These are phyloP conservation scores for Phoenicopterus ruber DNA, from an alignment of 2,113 vertebrate species.

Conservation along the genomic window DNA sequence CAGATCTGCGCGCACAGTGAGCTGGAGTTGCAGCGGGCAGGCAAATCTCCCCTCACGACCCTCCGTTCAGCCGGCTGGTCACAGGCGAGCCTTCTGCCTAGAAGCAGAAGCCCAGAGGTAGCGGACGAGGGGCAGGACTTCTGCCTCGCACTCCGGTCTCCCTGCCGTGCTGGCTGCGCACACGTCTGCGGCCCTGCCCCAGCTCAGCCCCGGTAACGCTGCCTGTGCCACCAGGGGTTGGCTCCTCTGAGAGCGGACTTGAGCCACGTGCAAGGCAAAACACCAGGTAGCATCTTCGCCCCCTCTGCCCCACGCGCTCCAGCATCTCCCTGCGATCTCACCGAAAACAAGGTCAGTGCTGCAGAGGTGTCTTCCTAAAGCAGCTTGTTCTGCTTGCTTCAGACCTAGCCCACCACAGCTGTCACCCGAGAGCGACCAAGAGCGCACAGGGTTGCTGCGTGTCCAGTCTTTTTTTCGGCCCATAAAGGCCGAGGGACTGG, in stretches of 20 bases:
- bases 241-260: background rate
- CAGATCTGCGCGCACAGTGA: fast-evolving
- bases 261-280: fast-evolving
- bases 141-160: background rate
- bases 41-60: background rate
- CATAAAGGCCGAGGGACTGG: background rate
- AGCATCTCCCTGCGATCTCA: background rate
- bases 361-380: background rate
- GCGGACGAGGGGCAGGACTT: background rate
- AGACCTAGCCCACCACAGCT: background rate
- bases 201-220: fast-evolving
- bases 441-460: fast-evolving
- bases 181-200: background rate
- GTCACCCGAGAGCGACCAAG: background rate
- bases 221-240: fast-evolving
- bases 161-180: fast-evolving
- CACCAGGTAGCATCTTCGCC: background rate
- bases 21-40: background rate
- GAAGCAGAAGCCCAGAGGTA: background rate
- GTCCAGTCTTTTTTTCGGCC: background rate
- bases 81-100: background rate
- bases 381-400: background rate
- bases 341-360: background rate
- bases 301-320: background rate
- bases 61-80: background rate